A percentile compares a stretch with the other conserved stretches of the same genome.
Conservation (phyloP, 92 coral and sea anemone genomes). For the Bergia puertoricense region DNA sequence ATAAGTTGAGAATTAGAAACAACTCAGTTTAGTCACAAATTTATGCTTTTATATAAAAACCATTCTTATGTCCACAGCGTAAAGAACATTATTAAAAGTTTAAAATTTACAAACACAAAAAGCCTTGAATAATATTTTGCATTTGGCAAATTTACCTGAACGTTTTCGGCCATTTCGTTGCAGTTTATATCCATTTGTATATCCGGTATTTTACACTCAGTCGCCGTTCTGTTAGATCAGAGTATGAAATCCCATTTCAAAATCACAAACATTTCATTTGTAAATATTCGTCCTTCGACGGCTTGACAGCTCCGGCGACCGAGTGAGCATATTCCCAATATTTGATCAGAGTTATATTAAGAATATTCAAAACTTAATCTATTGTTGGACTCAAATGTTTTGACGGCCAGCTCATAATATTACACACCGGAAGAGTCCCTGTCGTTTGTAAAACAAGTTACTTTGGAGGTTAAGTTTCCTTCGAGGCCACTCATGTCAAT, state of each 20-base stretch:
- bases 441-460: not conserved
- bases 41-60: slow-evolving; percentile 12
- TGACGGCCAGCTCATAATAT: not conserved
- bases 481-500: not conserved
- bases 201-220: not conserved
- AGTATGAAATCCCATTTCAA: not conserved
- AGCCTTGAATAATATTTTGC: slow-evolving; percentile 1
- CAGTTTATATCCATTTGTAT: slow-evolving; percentile 22
- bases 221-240: not conserved
- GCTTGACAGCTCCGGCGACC: slow-evolving; percentile 17
- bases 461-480: not conserved
- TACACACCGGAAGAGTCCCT: not conserved
- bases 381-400: not conserved
- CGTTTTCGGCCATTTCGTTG: slow-evolving; percentile 22
- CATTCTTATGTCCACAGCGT: not conserved
- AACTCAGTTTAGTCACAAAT: not conserved
- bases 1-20: slow-evolving; percentile 45
- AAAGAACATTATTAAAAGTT: not conserved
- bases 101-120: slow-evolving; percentile 31
- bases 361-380: not conserved
- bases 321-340: not conserved
- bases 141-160: slow-evolving; percentile 14
- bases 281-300: slow-evolving; percentile 2
- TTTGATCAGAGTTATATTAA: slow-evolving; percentile 26
- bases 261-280: slow-evolving; percentile 9